These are phyloP conservation scores for Phodopus roborovskii DNA, from an alignment of 2,113 vertebrate genomes.

Conservation along the genomic window DNA sequence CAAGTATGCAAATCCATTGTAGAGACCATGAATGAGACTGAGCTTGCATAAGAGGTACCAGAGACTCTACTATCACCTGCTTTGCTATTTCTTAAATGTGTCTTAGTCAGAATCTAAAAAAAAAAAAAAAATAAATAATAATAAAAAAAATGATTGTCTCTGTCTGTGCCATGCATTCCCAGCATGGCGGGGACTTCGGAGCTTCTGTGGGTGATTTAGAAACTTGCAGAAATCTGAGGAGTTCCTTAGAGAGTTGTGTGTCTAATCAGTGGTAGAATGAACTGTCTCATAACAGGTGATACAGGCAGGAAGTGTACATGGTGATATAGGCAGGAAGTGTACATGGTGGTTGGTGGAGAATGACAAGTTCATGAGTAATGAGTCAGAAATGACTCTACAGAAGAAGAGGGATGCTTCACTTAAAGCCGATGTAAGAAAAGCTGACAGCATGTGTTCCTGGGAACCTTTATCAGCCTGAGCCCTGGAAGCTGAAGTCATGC, in stretches of 20 bases:
- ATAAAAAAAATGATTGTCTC: not conserved
- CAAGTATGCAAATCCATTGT: not conserved
- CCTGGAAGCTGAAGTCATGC: not conserved
- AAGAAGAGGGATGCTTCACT: not conserved
- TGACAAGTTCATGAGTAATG: conserved; percentile 54
- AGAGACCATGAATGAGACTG: not conserved
- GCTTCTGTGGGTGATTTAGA: not conserved
- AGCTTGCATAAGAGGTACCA: not conserved
- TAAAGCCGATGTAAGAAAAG: conserved; percentile 1
- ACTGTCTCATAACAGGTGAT: conserved; percentile 23
- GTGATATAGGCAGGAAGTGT: conserved; percentile 18
- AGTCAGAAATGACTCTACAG: conserved; percentile 39
- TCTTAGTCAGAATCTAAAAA: not conserved
- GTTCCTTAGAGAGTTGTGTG: not conserved
- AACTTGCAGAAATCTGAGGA: not conserved
- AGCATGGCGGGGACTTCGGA: not conserved
- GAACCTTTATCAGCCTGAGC: not conserved
- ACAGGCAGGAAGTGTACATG: conserved; percentile 20
- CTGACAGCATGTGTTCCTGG: not conserved
- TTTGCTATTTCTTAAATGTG: not conserved
- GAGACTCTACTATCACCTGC: not conserved
- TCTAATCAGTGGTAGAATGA: conserved; percentile 15
- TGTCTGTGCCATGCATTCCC: not conserved
- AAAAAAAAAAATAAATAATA: too few relatives aligned
- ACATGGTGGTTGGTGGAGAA: conserved; percentile 13